Evolutionary conservation across 2,797 vertebrate genomes (phyloP).

Genomic region (Dicrostonyx torquatus): DNA sequence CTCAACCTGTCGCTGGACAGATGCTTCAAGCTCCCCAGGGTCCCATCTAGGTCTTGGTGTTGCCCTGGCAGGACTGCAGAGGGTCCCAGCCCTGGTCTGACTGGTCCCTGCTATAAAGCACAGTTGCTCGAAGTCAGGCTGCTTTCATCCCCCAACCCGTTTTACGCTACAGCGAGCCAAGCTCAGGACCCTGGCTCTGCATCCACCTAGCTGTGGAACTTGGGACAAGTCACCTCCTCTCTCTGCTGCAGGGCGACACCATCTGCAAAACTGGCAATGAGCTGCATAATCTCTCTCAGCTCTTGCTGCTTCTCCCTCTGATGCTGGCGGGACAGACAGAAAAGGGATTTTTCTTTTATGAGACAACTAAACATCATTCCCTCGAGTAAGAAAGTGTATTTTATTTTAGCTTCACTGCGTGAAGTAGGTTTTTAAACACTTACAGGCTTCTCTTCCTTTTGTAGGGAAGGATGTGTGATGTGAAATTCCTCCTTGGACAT

Average conservation of each 20-base stretch:
- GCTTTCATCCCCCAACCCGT: neutral
- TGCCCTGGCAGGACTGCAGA: neutral
- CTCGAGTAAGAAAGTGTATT: constrained; percentile 26
- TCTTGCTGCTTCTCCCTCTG: neutral
- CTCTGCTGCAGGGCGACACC: neutral
- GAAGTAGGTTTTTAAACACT: neutral
- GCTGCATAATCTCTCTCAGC: neutral
- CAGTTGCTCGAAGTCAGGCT: neutral
- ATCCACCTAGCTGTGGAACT: neutral
- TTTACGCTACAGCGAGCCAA: neutral
- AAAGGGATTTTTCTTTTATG: neutral
- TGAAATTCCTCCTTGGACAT: neutral
- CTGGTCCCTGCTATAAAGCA: neutral
- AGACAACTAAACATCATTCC: neutral
- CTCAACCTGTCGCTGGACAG: neutral
- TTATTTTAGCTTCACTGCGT: neutral
- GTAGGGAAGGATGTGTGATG: neutral
- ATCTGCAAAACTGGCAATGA: neutral
- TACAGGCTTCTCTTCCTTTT: neutral
- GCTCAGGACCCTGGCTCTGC: neutral
- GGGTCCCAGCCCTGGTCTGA: neutral
- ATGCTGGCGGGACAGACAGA: neutral
- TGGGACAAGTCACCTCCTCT: neutral
- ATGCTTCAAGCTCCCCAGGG: neutral
- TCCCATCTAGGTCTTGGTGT: neutral